Evolutionary conservation across 2,888 invertebrate species (phyloP).

Genomic region (Podabrus alpinus): DNA sequence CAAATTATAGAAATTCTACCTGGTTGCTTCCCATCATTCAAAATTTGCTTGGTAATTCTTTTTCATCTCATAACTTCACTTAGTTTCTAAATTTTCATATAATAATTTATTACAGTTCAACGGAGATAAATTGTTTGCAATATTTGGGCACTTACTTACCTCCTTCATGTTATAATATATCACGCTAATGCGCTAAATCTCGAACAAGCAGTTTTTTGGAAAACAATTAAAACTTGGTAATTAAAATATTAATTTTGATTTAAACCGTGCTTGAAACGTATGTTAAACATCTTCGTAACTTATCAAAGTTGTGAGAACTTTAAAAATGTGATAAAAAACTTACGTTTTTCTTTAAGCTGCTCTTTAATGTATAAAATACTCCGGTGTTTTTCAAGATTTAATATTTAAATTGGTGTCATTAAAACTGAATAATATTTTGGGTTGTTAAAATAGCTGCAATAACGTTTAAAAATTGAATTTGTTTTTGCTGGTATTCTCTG

Average conservation of each 20-base stretch:
- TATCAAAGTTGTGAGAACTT: no score
- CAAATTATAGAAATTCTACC: neutral
- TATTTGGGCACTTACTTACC: neutral
- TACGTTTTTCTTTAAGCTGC: neutral
- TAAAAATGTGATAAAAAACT: neutral
- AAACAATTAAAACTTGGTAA: neutral
- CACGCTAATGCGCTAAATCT: neutral
- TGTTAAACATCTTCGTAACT: neutral
- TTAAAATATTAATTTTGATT: neutral
- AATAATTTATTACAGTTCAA: neutral
- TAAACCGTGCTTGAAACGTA: neutral
- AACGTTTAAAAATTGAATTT: neutral
- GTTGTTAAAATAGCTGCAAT: neutral
- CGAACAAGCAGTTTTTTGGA: neutral
- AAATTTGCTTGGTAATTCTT: neutral
- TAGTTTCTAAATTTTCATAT: neutral
- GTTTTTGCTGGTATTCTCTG: neutral
- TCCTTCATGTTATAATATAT: neutral
- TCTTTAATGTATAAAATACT: neutral
- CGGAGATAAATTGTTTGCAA: neutral
- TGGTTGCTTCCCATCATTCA: neutral
- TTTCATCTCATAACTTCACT: neutral
- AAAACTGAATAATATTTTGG: neutral
- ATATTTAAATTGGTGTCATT: neutral
- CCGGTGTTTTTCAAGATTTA: neutral